These are phyloP conservation scores for Campoletis raptor DNA, from an alignment of 2,888 invertebrate genomes.

Conservation along the genomic window DNA sequence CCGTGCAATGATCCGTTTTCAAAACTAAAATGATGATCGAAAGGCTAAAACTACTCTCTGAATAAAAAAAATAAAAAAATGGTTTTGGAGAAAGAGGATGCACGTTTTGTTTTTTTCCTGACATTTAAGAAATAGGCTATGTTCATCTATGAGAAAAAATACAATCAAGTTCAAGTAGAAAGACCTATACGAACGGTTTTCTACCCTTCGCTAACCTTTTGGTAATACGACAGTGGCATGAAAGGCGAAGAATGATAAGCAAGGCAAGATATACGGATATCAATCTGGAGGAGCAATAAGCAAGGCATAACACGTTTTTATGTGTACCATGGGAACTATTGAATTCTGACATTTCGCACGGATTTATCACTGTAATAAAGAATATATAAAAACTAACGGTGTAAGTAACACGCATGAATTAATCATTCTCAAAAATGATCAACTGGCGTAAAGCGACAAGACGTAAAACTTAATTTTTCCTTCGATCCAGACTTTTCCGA, in stretches of 20 bases:
- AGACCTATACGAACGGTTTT: neutral
- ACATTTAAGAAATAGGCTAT: neutral
- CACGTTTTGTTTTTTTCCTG: neutral
- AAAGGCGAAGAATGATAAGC: constrained; percentile 6
- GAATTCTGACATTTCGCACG: constrained; percentile 25
- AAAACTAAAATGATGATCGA: neutral
- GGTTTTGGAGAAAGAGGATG: neutral
- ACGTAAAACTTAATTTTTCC: neutral
- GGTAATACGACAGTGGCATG: constrained; percentile 17
- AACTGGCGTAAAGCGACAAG: neutral
- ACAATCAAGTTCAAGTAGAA: neutral
- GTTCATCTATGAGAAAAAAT: neutral
- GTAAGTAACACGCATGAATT: neutral
- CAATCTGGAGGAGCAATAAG: constrained; percentile 60
- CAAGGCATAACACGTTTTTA: constrained; percentile 60
- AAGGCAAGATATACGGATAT: constrained; percentile 15
- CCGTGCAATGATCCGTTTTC: too few species aligned
- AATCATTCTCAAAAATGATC: neutral
- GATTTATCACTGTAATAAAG: constrained; percentile 56
- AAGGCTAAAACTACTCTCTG: too few species aligned
- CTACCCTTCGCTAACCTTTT: constrained; percentile 12
- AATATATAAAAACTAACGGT: neutral
- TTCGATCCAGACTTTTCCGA: neutral
- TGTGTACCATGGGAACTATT: constrained; percentile 46
- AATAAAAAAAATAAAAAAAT: neutral